phyloP scores from a whole-genome alignment of 2,113 vertebrate genomes.

The Theristicus caerulescens region DNA sequence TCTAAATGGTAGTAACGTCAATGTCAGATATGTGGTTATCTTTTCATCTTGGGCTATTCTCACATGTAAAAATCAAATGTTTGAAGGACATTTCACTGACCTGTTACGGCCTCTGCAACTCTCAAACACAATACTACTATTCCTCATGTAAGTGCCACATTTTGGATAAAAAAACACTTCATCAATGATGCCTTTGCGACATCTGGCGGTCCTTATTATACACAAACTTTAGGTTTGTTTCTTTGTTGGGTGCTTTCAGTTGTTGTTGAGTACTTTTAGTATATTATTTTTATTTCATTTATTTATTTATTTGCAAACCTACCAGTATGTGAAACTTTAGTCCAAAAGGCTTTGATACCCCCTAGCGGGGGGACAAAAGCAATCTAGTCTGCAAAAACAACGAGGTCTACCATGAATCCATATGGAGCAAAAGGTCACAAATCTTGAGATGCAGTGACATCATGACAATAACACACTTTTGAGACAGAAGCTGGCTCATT shows the following conservation, averaged over 20 bases:
- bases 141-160: slow-evolving; percentile 80
- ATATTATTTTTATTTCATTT: neutral
- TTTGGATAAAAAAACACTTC: slow-evolving; percentile 81
- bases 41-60: slow-evolving; percentile 84
- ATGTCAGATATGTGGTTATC: slow-evolving; percentile 89
- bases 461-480: slow-evolving; percentile 97
- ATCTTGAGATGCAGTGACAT: slow-evolving; percentile 97
- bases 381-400: slow-evolving; percentile 79
- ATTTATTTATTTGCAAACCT: slow-evolving; percentile 71
- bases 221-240: slow-evolving; percentile 77
- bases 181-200: slow-evolving; percentile 98
- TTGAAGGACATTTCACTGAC: slow-evolving; percentile 98
- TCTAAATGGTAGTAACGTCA: slow-evolving; percentile 83
- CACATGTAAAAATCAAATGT: slow-evolving; percentile 96
- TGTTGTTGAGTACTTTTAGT: neutral
- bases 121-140: slow-evolving; percentile 80
- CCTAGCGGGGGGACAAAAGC: slow-evolving; percentile 92
- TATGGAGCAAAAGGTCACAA: slow-evolving; percentile 94
- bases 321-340: slow-evolving; percentile 77
- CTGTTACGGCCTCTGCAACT: slow-evolving; percentile 90
- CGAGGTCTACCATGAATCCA: slow-evolving; percentile 87
- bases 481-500: slow-evolving; percentile 92
- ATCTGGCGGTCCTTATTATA: slow-evolving; percentile 93
- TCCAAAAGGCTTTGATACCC: slow-evolving; percentile 94
- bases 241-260: neutral